Evolutionary conservation across 2,113 vertebrate genomes (phyloP).

Genomic region (Nycticryphes semicollaris): DNA sequence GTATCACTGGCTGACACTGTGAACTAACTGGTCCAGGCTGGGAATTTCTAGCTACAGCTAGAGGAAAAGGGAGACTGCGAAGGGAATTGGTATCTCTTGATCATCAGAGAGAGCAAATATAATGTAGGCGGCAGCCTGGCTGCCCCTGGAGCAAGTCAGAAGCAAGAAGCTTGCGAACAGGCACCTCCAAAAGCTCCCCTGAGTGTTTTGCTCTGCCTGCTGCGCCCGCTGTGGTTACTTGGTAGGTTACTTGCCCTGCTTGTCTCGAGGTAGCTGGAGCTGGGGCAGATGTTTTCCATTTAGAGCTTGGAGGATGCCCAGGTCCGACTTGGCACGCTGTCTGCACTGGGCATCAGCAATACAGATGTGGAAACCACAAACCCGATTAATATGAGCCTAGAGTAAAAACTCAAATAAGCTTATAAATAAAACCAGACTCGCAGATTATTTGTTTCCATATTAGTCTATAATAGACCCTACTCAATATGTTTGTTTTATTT

Average conservation of each 20-base stretch:
- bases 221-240: constrained; percentile 47
- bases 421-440: constrained; percentile 69
- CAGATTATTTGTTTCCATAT: constrained; percentile 70
- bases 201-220: constrained; percentile 15
- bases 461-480: constrained; percentile 64
- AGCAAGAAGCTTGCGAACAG: constrained; percentile 48
- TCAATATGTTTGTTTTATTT: constrained; percentile 72
- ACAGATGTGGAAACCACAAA: constrained; percentile 72
- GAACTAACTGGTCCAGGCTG: constrained; percentile 49
- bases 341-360: constrained; percentile 60
- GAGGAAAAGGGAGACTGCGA: constrained; percentile 4
- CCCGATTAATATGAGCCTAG: constrained; percentile 60
- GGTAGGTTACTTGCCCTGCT: constrained; percentile 47
- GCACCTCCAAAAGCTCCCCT: constrained; percentile 43
- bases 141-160: constrained; percentile 54
- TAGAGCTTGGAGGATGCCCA: constrained; percentile 63
- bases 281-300: constrained; percentile 52
- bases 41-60: constrained; percentile 29
- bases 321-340: constrained; percentile 51
- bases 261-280: constrained; percentile 33
- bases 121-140: constrained; percentile 61
- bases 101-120: constrained; percentile 44
- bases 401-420: constrained; percentile 65
- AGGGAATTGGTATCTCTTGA: constrained; percentile 55
- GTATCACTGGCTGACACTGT: constrained; percentile 30